Evolutionary conservation across 2,888 invertebrate genomes (phyloP).

Genomic region (Molanna angustata): DNA sequence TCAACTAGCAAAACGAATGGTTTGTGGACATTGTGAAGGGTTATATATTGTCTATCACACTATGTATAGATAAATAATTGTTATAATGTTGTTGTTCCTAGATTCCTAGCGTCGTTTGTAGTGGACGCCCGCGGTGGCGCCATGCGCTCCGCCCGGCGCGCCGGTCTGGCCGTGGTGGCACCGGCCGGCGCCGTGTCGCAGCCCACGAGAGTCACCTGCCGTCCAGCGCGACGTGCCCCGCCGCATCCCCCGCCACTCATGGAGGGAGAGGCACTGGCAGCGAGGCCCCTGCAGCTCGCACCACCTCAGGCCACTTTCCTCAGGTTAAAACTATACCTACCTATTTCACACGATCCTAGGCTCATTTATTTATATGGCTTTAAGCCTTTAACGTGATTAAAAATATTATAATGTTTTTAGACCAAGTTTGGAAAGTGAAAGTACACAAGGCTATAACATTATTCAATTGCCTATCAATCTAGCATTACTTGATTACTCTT

Average conservation of each 20-base stretch:
- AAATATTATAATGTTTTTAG: too few species aligned
- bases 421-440: too few species aligned
- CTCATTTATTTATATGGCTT: too few species aligned
- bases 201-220: conserved; percentile 94
- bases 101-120: conserved; percentile 98
- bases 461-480: too few species aligned
- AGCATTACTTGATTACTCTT: too few species aligned
- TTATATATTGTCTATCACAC: too few species aligned
- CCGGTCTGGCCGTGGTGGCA: conserved; percentile 94
- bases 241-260: conserved; percentile 92
- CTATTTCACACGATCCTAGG: background rate
- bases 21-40: too few species aligned
- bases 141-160: conserved; percentile 97
- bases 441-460: background rate
- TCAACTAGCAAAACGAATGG: too few species aligned
- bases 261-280: conserved; percentile 97
- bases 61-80: too few species aligned
- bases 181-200: conserved; percentile 94
- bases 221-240: conserved; percentile 45
- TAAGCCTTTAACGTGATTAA: too few species aligned
- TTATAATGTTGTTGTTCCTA: too few species aligned
- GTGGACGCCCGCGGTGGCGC: conserved; percentile 99
- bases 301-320: conserved; percentile 95
- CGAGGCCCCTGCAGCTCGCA: conserved; percentile 90
- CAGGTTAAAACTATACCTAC: conserved; percentile 58